Conservation (phyloP, 2,888 invertebrate genomes). For the Trileptium ribeirensis region DNA sequence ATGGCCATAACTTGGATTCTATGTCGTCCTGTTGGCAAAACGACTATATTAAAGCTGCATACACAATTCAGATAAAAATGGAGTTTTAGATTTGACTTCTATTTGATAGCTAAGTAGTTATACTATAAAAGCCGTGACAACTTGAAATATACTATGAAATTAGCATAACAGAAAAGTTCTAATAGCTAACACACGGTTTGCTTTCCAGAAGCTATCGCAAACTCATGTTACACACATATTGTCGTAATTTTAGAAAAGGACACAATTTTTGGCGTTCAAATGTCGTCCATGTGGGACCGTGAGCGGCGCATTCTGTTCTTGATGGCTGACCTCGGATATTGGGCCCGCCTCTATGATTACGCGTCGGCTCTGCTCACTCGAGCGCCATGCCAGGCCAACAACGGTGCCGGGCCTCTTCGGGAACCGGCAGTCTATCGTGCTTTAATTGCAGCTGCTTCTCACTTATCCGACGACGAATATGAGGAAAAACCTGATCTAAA, state of each 20-base stretch:
- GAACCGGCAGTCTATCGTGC: not conserved
- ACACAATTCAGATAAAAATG: too few species aligned
- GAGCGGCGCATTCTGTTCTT: not conserved
- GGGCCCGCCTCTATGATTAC: not conserved
- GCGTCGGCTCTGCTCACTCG: not conserved
- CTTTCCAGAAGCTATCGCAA: too few species aligned
- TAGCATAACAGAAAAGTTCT: too few species aligned
- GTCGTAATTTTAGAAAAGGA: not conserved
- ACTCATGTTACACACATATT: too few species aligned
- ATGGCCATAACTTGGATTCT: too few species aligned
- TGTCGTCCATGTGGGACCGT: not conserved
- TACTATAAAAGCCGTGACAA: too few species aligned
- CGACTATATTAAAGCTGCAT: too few species aligned
- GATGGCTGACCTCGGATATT: not conserved
- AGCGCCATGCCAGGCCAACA: not conserved
- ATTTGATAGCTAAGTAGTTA: too few species aligned
- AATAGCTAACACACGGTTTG: too few species aligned
- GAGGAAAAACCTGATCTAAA: not conserved
- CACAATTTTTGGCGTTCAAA: not conserved
- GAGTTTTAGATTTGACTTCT: too few species aligned
- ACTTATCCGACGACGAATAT: not conserved
- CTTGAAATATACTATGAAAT: too few species aligned
- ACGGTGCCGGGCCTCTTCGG: not conserved
- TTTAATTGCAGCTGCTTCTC: not conserved
- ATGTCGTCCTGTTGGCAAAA: too few species aligned